Evolutionary conservation across 2,888 invertebrate genomes (phyloP).

Genomic region (Psylliodes chrysocephalus): DNA sequence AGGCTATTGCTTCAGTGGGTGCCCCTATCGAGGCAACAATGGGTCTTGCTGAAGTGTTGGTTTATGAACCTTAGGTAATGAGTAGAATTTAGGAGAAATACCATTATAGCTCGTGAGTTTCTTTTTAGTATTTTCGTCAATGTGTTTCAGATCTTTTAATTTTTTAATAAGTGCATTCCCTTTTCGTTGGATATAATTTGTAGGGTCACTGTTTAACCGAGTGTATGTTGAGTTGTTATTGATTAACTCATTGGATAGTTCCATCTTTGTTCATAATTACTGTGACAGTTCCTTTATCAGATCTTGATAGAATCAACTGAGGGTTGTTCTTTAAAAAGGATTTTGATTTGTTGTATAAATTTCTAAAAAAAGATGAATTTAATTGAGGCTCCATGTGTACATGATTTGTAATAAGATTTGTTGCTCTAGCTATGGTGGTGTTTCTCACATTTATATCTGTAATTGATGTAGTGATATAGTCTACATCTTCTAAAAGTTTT

Average conservation of each 20-base stretch:
- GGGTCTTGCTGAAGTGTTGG: constrained; percentile 9
- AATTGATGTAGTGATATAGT: constrained; percentile 10
- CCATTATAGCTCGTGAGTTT: constrained; percentile 3
- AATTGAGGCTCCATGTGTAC: background rate
- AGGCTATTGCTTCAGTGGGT: constrained; percentile 4
- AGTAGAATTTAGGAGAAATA: background rate
- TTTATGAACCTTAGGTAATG: constrained; percentile 23
- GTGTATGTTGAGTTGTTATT: background rate
- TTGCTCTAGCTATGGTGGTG: background rate
- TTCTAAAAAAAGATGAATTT: background rate
- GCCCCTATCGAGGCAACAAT: constrained; percentile 18
- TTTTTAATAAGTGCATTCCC: background rate
- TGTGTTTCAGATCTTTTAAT: background rate
- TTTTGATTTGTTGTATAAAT: background rate
- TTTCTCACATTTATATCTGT: background rate
- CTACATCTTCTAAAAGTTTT: constrained; percentile 8
- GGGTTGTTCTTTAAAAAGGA: no score
- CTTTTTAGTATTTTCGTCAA: constrained; percentile 3
- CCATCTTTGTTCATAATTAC: background rate
- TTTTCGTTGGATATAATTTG: background rate
- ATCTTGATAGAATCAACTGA: background rate
- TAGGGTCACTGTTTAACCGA: background rate
- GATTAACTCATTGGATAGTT: background rate
- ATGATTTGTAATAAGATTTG: constrained; percentile 10
- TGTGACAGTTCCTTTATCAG: background rate